Percentiles rank a stretch among this genome's conserved stretches.
These are phyloP conservation scores for Homalodisca vitripennis DNA, from an alignment of 1,140 invertebrate species.

Conservation along the genomic window DNA sequence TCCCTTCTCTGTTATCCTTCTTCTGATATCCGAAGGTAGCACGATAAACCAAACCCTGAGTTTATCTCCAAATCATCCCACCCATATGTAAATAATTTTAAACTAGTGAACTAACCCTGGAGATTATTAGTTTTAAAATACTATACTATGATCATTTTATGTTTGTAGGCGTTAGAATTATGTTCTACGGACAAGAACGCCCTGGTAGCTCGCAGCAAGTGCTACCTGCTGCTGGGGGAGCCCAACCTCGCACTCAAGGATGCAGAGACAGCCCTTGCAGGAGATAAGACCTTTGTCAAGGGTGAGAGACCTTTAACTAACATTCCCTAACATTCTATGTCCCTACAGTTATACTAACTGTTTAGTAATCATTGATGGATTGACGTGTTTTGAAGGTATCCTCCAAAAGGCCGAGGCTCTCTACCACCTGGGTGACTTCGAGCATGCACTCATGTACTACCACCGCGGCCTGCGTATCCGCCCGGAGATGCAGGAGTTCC, in stretches of 20 bases:
- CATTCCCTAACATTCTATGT: no score
- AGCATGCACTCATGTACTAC: conserved; percentile 88
- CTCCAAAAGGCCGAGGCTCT: conserved; percentile 91
- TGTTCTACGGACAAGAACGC: conserved; percentile 82
- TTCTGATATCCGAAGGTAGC: no score
- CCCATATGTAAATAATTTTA: no score
- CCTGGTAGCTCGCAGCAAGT: conserved; percentile 84
- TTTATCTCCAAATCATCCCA: no score
- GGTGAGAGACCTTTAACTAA: no score
- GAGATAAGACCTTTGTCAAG: conserved; percentile 75
- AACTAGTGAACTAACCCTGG: no score
- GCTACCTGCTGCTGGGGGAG: conserved; percentile 84
- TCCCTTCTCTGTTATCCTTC: no score
- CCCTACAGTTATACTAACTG: background rate
- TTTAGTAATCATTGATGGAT: background rate
- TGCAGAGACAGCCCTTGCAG: conserved; percentile 74
- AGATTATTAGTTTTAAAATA: no score
- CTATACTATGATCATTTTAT: no score
- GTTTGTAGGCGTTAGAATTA: conserved; percentile 79
- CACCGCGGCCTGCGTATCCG: conserved; percentile 81
- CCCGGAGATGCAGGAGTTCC: conserved; percentile 83
- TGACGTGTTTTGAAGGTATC: conserved; percentile 61
- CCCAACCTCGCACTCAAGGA: conserved; percentile 79
- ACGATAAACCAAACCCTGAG: no score
- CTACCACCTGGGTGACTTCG: conserved; percentile 90